Conservation (phyloP, 2,888 invertebrate genomes). For the Dolichomitus sp. region DNA sequence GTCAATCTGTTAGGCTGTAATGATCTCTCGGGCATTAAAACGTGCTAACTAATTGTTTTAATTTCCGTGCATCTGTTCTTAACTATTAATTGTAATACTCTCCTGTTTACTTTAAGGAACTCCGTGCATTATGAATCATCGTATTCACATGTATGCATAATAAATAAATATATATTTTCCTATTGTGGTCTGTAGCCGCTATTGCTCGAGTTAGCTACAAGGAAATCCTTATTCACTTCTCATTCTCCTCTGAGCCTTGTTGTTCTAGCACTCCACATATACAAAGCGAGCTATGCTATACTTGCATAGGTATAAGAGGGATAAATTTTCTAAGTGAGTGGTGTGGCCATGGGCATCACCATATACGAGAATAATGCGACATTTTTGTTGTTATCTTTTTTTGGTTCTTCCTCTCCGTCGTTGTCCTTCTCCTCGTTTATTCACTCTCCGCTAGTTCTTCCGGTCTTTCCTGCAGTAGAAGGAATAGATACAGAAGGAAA, state of each 20-base stretch:
- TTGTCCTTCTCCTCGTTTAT: slow-evolving; percentile 47
- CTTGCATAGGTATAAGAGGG: slow-evolving; percentile 13
- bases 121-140: too few species aligned
- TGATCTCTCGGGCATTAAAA: too few species aligned
- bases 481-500: slow-evolving; percentile 16
- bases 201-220: slow-evolving; percentile 18
- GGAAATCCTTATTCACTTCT: slow-evolving; percentile 10
- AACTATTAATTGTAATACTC: too few species aligned
- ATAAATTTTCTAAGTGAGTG: slow-evolving; percentile 80
- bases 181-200: background rate
- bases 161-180: slow-evolving; percentile 25
- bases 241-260: background rate
- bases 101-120: too few species aligned
- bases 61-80: too few species aligned
- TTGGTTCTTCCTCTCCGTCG: slow-evolving; percentile 10
- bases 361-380: slow-evolving; percentile 84
- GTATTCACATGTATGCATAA: slow-evolving; percentile 21
- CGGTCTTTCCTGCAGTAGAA: slow-evolving; percentile 43
- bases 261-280: background rate
- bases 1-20: too few species aligned
- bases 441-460: slow-evolving; percentile 47
- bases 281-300: background rate
- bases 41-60: too few species aligned
- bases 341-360: slow-evolving; percentile 79
- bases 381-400: slow-evolving; percentile 72